Base-by-base conservation (phyloP, 2,113 vertebrate genomes). In the Hipposideros armiger region DNA sequence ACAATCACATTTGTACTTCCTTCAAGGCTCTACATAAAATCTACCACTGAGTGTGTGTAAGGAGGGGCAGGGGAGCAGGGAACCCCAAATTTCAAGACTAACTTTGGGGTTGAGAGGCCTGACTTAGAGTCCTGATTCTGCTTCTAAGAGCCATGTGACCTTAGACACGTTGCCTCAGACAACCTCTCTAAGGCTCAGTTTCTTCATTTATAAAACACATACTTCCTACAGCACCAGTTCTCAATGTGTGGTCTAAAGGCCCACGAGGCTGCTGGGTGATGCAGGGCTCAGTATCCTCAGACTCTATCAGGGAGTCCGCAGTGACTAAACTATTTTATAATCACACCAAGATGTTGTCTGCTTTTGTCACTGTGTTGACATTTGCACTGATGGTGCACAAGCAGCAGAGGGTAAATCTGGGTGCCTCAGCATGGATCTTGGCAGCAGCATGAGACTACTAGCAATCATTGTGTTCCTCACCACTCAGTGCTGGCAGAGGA, bases 1-100 rank as follows among this genome's bases (percentile, higher is more conserved):
- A 67, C 13, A 90, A 80, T 32, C 9, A 62, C 52, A 4, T 91
- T 93, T 50, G 54, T 7, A 36, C 15, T 73, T 60, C 11, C 24
- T 78, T n/a, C 15, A 13, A 73, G 14, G 20, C 45, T 30, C 50
- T 58, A 16, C 64, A 7, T 17, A 19, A 69, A 66, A 24, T 28
- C 8, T 26, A 4, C 5, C 1, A 1, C 2, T 58, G 3, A 10
- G 0, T 16, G 1, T 11, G 45, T 4, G 13, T 28, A 14, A 32
- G 5, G 30, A 54, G 0, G 0, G 7, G 6, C 7, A 4, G 6
- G 4, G 11, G 13, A 4, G 7, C 11, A 17, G 10, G 14, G n/a
- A 15, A 77, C 7, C 73, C 6, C n/a, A 62, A 45, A 42, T 81
- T 81, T 77, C 7, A 45, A 66, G 54, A 32, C 22, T 83, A 47